Conservation (phyloP, 2,113 vertebrate genomes). For the Marcusenius ussheri region DNA sequence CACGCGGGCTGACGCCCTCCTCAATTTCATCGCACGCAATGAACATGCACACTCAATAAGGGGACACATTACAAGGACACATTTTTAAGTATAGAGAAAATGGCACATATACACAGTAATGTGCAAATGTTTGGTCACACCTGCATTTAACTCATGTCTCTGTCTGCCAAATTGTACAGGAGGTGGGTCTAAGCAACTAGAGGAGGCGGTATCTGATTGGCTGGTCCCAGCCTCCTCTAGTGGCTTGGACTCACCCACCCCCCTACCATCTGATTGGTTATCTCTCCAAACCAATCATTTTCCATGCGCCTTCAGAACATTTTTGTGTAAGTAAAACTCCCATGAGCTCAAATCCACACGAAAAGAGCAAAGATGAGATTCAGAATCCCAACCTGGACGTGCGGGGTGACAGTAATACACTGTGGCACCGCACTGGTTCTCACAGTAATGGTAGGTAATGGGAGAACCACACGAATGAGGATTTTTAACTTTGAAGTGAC, state of each 20-base stretch:
- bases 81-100: neutral
- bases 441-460: neutral
- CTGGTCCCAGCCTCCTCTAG: too few relatives aligned
- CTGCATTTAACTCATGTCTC: neutral
- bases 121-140: neutral
- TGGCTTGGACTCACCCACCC: too few relatives aligned
- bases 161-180: too few relatives aligned
- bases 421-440: neutral
- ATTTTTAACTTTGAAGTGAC: neutral
- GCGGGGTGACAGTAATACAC: neutral
- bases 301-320: neutral
- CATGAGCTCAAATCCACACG: neutral
- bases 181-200: too few relatives aligned
- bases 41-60: neutral
- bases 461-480: neutral
- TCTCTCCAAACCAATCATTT: too few relatives aligned
- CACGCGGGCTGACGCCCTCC: neutral
- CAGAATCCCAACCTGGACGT: neutral
- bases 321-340: neutral
- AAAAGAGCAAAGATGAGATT: neutral
- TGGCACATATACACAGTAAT: neutral
- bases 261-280: too few relatives aligned
- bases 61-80: neutral
- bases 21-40: too few relatives aligned
- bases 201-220: too few relatives aligned